Percentiles rank a stretch among this genome's conserved stretches.
These are phyloP conservation scores for Centroberyx gerrardi DNA, from an alignment of 2,797 vertebrate genomes.

Conservation along the genomic window DNA sequence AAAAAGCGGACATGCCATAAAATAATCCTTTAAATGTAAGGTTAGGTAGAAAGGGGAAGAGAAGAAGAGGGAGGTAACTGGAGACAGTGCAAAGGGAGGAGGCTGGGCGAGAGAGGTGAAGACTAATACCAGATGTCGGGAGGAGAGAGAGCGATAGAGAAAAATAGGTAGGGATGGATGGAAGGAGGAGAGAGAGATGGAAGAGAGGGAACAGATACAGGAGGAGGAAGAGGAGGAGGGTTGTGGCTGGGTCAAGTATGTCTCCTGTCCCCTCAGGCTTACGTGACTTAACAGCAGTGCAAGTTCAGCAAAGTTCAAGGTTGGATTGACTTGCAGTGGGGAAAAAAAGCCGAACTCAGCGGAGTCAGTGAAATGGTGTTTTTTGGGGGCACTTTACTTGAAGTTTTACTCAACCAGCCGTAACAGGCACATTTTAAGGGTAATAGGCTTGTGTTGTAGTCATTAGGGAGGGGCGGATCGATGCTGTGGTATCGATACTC, in stretches of 20 bases:
- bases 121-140: conserved; percentile 34
- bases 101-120: not conserved
- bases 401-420: not conserved
- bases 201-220: not conserved
- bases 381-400: not conserved
- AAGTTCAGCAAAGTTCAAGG: conserved; percentile 64
- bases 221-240: conserved; percentile 21
- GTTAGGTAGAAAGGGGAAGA: not conserved
- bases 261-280: conserved; percentile 59
- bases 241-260: conserved; percentile 42
- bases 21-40: not conserved
- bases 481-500: too few species aligned
- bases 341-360: conserved; percentile 25
- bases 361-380: not conserved
- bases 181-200: conserved; percentile 29
- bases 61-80: not conserved
- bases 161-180: conserved; percentile 44
- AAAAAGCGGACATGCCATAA: not conserved
- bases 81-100: not conserved
- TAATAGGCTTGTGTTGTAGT: too few species aligned
- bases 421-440: too few species aligned
- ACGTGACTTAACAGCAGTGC: conserved; percentile 46
- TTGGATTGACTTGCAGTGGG: conserved; percentile 36
- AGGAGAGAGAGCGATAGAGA: conserved; percentile 50
- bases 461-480: too few species aligned